Conservation (phyloP, 2,888 invertebrate species). For the Embidobia sp. region DNA sequence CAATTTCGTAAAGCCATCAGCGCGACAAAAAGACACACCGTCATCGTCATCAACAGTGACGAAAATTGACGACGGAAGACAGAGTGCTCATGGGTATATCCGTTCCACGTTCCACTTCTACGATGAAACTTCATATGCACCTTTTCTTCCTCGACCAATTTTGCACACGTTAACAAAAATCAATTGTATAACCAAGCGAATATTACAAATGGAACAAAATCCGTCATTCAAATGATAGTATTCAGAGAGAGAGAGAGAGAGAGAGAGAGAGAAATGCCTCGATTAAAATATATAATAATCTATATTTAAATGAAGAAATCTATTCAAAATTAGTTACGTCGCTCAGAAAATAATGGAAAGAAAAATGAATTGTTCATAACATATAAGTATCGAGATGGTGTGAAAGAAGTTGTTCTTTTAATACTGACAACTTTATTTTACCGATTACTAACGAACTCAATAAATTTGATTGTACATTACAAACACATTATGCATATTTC, state of each 20-base stretch:
- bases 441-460: too few relatives aligned
- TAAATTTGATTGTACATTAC: too few relatives aligned
- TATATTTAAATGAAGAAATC: too few relatives aligned
- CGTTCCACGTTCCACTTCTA: slow-evolving; percentile 44
- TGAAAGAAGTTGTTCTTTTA: too few relatives aligned
- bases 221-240: slow-evolving; percentile 48
- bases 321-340: too few relatives aligned
- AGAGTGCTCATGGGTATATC: slow-evolving; percentile 53
- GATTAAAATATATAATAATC: too few relatives aligned
- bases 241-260: slow-evolving; percentile 6
- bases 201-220: slow-evolving; percentile 25
- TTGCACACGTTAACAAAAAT: slow-evolving; percentile 21
- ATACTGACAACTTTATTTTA: too few relatives aligned
- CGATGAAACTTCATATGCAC: slow-evolving; percentile 28
- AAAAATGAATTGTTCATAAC: too few relatives aligned
- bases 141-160: slow-evolving; percentile 34
- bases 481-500: too few relatives aligned
- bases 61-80: slow-evolving; percentile 43
- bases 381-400: too few relatives aligned
- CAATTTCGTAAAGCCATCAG: slow-evolving; percentile 61
- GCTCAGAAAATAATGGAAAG: too few relatives aligned
- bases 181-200: background rate
- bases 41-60: slow-evolving; percentile 49
- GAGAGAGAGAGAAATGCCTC: slow-evolving; percentile 20
- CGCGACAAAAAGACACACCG: slow-evolving; percentile 37